A percentile compares a stretch with the other conserved stretches of the same genome.
Evolutionary conservation across 2,888 invertebrate species (phyloP).

Genomic region (Hermaeophaga mercurialis): DNA sequence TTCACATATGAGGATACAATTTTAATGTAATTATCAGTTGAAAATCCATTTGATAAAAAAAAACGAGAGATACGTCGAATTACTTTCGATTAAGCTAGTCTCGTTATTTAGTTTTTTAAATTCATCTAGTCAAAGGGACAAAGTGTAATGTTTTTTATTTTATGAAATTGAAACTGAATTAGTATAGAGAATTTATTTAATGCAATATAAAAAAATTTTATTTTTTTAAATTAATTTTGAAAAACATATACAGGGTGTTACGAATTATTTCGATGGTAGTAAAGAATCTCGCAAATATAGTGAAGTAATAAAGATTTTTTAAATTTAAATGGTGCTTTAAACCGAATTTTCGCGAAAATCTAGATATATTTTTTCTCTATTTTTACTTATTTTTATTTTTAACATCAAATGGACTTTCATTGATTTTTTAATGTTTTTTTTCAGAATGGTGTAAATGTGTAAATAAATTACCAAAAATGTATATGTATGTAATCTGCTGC

Average conservation of each 20-base stretch:
- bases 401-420: conserved; percentile 18
- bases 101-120: conserved; percentile 1
- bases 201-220: too few species aligned
- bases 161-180: conserved; percentile 3
- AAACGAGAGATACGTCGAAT: not conserved
- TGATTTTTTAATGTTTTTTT: conserved; percentile 20
- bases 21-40: not conserved
- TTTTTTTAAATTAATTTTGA: too few species aligned
- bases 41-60: conserved; percentile 11
- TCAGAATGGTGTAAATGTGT: conserved; percentile 38
- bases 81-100: conserved; percentile 12
- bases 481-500: conserved; percentile 36
- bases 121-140: conserved; percentile 28
- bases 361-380: too few species aligned
- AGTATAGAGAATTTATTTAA: too few species aligned
- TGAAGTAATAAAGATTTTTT: too few species aligned
- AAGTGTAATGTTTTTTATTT: conserved; percentile 11
- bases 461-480: conserved; percentile 35
- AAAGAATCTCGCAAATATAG: too few species aligned
- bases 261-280: too few species aligned
- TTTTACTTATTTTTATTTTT: not conserved
- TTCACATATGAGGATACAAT: not conserved
- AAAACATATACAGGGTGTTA: too few species aligned
- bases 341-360: too few species aligned
- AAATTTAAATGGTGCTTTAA: too few species aligned